These are phyloP conservation scores for Chionomys nivalis DNA, from an alignment of 2,113 vertebrate genomes.

Conservation along the genomic window DNA sequence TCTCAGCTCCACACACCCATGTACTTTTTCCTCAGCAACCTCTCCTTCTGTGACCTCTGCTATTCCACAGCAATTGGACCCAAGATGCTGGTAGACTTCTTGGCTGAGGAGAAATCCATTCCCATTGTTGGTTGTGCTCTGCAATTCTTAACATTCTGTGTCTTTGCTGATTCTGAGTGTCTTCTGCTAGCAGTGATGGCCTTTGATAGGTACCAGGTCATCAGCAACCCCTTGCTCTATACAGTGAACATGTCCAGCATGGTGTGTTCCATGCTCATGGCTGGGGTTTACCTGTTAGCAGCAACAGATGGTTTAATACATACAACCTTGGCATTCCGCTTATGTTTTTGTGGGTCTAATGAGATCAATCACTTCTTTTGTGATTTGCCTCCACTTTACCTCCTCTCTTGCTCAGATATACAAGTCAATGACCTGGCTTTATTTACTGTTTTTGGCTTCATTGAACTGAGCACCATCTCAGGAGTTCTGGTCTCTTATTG, in stretches of 20 bases:
- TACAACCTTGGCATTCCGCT: not conserved
- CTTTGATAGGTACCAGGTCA: not conserved
- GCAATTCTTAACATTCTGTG: not conserved
- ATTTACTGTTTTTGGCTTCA: not conserved
- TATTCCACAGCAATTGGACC: conserved; percentile 6
- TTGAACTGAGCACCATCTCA: conserved; percentile 22
- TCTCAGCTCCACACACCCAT: not conserved
- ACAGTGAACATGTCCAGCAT: not conserved
- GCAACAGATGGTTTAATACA: not conserved
- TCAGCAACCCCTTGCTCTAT: not conserved
- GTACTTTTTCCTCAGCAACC: conserved; percentile 61
- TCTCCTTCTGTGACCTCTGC: conserved; percentile 48
- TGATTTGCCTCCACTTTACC: not conserved
- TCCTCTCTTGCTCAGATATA: not conserved
- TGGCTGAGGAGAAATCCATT: not conserved
- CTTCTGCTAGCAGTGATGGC: conserved; percentile 30
- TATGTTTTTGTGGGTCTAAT: conserved; percentile 39
- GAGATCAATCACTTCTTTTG: conserved; percentile 35
- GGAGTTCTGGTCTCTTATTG: conserved; percentile 22
- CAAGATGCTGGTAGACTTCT: not conserved
- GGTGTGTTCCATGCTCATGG: not conserved
- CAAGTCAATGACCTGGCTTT: not conserved
- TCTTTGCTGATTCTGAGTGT: conserved; percentile 35
- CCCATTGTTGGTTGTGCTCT: not conserved
- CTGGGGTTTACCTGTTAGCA: not conserved